Evolutionary conservation across 2,797 vertebrate genomes (phyloP), one percentile per base, ranked within the genome.

Genomic region (Parotocinclus haroldoi): DNA sequence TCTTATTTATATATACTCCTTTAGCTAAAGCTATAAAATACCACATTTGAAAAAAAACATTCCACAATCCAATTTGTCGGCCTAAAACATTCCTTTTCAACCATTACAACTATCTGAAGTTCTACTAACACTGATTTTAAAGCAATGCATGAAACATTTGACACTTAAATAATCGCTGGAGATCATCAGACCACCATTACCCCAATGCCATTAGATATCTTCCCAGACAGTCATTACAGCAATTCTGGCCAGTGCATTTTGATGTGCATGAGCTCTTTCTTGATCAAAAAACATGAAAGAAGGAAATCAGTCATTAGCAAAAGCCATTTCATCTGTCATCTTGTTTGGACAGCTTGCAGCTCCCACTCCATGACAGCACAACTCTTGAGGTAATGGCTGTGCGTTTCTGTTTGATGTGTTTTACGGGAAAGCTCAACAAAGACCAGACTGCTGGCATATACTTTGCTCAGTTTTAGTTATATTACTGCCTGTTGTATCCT

Each of bases 311-410:
- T 86, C 82, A 85, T 89, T 84, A 86, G 82, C 78, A 67, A 74
- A 77, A 80, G 78, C 66, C 76, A 76, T 87, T 84, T 83, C 73
- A 76, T 69, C 80, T 83, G 83, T 85, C 80, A 77, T 83, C 81
- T 79, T 84, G 80, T 85, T 89, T 85, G 83, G 87, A 86, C 85
- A 84, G 80, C 79, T 79, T 72, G 80, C 81, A 74, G 79, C 79
- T 86, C 72, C 73, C 77, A 73, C 79, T 74, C 73, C 73, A 81
- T 60, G 68, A 77, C 80, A 63, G 66, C 69, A 63, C 63, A 72
- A 70, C 65, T 79, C 71, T 76, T 40, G 76, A 67, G 73, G 68
- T 81, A 79, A 82, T 39, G 63, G 72, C 46, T 69, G 59, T 68
- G 58, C 5, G 27, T 27, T 27, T 27, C 27, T 27, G 27, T 27